Evolutionary conservation across 2,797 vertebrate species (phyloP).

Genomic region (Phylloscopus collybita): DNA sequence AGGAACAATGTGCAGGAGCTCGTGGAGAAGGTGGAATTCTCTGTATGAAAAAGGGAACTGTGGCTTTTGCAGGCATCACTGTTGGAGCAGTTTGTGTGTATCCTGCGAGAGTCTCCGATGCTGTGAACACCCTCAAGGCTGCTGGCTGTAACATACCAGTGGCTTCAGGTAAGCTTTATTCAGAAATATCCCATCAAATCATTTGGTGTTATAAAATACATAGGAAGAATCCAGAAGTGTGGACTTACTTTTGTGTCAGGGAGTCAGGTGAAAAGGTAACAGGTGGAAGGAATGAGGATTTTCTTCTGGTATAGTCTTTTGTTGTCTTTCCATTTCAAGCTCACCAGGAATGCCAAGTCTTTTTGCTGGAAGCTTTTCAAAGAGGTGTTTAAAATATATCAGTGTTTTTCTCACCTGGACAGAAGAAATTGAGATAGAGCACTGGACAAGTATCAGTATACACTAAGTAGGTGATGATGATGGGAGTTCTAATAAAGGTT

Average conservation of each 20-base stretch:
- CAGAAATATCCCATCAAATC: not conserved
- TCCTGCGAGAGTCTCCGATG: constrained; percentile 87
- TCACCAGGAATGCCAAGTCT: not conserved
- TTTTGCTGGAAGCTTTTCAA: not conserved
- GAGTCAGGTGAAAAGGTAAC: not conserved
- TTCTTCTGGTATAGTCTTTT: not conserved
- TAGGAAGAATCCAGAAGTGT: not conserved
- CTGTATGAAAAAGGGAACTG: not conserved
- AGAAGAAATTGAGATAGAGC: not conserved
- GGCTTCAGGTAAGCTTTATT: constrained; percentile 85
- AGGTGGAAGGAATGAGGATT: not conserved
- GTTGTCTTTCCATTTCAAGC: not conserved
- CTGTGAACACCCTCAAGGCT: constrained; percentile 83
- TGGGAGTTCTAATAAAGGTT: not conserved
- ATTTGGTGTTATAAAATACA: not conserved
- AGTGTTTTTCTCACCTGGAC: not conserved
- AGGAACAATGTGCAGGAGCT: accelerated
- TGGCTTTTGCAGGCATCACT: constrained; percentile 82
- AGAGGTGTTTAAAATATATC: not conserved
- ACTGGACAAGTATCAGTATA: not conserved
- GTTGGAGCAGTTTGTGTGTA: constrained; percentile 92
- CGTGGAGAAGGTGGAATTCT: not conserved
- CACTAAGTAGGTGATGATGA: not conserved
- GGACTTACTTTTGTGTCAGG: not conserved
- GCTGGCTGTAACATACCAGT: constrained; percentile 87